Evolutionary conservation across 2,797 vertebrate species (phyloP).

Genomic region (Malacoraja senta): DNA sequence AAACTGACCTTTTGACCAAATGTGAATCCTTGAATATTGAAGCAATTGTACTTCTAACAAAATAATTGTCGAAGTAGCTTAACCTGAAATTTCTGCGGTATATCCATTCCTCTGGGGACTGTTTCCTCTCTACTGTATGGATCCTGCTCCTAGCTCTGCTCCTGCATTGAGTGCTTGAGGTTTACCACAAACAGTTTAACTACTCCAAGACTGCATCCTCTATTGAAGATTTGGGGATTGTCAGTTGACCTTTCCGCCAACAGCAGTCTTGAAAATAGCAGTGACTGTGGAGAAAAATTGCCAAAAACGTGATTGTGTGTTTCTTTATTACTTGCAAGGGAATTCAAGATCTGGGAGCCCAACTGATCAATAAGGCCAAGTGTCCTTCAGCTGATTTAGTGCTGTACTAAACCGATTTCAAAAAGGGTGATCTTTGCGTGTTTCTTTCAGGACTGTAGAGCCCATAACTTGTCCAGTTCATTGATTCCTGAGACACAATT

Average conservation of each 20-base stretch:
- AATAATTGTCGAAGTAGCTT: not conserved
- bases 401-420: slow-evolving; percentile 19
- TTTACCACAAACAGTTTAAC: not conserved
- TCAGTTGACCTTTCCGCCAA: not conserved
- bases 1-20: not conserved
- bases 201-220: not conserved
- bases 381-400: slow-evolving; percentile 3
- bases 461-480: not conserved
- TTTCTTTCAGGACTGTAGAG: not conserved
- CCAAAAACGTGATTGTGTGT: not conserved
- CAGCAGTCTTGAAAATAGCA: not conserved
- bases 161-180: not conserved
- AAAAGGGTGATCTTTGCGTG: not conserved
- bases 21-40: not conserved
- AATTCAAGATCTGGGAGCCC: not conserved
- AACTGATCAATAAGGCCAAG: slow-evolving; percentile 18
- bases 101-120: not conserved
- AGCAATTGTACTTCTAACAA: not conserved
- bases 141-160: not conserved
- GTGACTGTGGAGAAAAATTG: slow-evolving; percentile 2
- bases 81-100: not conserved
- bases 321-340: not conserved
- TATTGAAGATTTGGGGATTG: not conserved
- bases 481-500: slow-evolving; percentile 3
- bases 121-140: not conserved